These are phyloP conservation scores for Varanus salvator DNA, from an alignment of 2,113 vertebrate species.

Conservation along the genomic window DNA sequence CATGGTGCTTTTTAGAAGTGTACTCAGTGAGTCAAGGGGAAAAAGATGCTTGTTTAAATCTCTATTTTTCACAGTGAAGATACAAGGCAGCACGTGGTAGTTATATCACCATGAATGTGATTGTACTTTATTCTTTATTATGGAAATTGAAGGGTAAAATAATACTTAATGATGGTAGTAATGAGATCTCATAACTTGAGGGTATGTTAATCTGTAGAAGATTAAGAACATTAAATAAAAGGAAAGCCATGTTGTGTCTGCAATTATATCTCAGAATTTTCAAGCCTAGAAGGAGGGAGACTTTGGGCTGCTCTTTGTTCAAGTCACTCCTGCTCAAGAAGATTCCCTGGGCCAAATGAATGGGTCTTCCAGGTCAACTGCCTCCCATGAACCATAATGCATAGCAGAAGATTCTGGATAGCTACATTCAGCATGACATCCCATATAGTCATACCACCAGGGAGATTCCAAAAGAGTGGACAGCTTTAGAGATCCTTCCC, in stretches of 20 bases:
- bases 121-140: slow-evolving; percentile 9
- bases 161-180: slow-evolving; percentile 33
- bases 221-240: slow-evolving; percentile 34
- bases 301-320: background rate
- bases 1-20: background rate
- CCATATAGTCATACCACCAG: no score
- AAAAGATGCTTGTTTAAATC: accelerated
- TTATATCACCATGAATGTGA: background rate
- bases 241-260: background rate
- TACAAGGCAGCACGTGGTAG: background rate
- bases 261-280: slow-evolving; percentile 12
- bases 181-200: slow-evolving; percentile 21
- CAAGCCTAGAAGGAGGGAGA: background rate
- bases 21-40: background rate
- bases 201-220: slow-evolving; percentile 27
- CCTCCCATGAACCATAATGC: background rate
- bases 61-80: background rate
- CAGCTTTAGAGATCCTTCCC: no score
- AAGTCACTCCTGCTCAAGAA: background rate
- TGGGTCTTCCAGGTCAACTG: no score
- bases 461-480: no score
- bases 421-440: no score
- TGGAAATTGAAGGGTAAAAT: slow-evolving; percentile 36
- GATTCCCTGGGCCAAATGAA: no score
- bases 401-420: no score